Evolutionary conservation across 2,888 invertebrate genomes (phyloP), one percentile per base, ranked within the genome.

Genomic region (Lamellibrachia columna): DNA sequence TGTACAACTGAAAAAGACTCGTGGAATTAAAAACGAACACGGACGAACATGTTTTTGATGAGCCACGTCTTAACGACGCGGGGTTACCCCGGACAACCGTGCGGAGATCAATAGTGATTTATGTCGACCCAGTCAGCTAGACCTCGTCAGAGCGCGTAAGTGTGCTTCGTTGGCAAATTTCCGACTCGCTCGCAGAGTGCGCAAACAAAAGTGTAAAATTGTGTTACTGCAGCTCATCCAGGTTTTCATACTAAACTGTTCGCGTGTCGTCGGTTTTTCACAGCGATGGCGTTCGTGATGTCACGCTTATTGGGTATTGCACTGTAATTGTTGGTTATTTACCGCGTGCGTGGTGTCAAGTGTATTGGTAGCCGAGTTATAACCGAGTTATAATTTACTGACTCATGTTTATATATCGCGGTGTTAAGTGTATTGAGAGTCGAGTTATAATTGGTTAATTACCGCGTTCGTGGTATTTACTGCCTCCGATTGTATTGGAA

Each of bases 131-230:
- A 75, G 75, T 75, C 75, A n/a, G 22, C 15, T 15, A n/a, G 75
- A 75, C 75, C 15, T 6, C 22, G 75, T 75, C 75, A 15, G 15
- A 22, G 75, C 75, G 75, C 15, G 75, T 75, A 75, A 75, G 75
- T 75, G 75, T 15, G 75, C 75, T 75, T 75, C 75, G 75, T 75
- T 75, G 22, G 75, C 75, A 15, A 75, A 75, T 75, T 75, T 75
- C 75, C 75, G 75, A n/a, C 75, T 75, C 75, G 75, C 75, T 75
- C 75, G 75, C 75, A 22, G 75, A 75, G 75, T 75, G 75, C 75
- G 75, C 75, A 75, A 75, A 75, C 15, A 22, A 75, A 75, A 75
- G 15, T 75, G 75, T 15, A 75, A n/a, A 75, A 75, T 75, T 75
- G 75, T 22, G 22, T 2, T 15, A n/a, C 75, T 22, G 75, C 75